A percentile compares a stretch with the other conserved stretches of the same genome.
Evolutionary conservation across 2,797 vertebrate genomes (phyloP).

Genomic region (Onychomys torridus): DNA sequence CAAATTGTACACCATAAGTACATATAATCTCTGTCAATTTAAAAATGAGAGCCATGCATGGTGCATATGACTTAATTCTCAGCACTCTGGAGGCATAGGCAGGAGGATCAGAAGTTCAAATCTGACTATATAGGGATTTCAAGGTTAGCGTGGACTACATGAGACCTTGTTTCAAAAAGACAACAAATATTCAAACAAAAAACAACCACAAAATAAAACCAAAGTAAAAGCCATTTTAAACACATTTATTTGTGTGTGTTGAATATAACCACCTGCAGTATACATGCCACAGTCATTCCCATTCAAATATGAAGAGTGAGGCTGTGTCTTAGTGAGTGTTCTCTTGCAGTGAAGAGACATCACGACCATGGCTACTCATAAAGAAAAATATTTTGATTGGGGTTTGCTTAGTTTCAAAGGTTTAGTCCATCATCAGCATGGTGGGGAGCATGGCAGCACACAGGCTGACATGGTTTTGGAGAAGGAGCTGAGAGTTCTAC

Average conservation of each 20-base stretch:
- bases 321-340: background rate
- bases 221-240: background rate
- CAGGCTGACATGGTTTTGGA: background rate
- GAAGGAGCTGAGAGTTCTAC: background rate
- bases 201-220: background rate
- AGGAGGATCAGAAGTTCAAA: background rate
- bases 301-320: conserved; percentile 7
- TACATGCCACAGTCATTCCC: background rate
- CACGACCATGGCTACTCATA: background rate
- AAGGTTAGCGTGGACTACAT: background rate
- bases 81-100: background rate
- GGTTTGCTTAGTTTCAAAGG: background rate
- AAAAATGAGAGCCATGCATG: background rate
- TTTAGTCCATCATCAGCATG: no score
- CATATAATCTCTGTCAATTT: background rate
- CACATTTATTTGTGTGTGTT: background rate
- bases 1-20: background rate
- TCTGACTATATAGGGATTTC: background rate
- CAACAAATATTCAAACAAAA: background rate
- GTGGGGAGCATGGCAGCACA: background rate
- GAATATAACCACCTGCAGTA: background rate
- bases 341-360: no score
- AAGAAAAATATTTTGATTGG: background rate
- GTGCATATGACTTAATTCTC: background rate
- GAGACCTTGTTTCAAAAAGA: background rate